Conservation (phyloP, 2,797 vertebrate genomes). For the Bovichtus variegatus region DNA sequence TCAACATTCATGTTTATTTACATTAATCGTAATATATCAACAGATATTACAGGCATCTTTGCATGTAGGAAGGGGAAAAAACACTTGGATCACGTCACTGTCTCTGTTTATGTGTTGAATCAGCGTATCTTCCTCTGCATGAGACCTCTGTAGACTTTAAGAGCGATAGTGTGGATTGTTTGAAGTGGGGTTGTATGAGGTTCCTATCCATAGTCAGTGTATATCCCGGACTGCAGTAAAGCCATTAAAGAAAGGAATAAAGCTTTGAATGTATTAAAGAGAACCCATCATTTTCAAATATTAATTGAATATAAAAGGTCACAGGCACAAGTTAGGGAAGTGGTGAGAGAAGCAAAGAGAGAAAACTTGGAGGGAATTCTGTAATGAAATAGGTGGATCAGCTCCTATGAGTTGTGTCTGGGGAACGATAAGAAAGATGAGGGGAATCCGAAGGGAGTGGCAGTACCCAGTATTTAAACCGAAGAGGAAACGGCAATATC, state of each 20-base stretch:
- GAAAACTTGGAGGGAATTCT: neutral
- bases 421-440: neutral
- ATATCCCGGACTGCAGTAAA: neutral
- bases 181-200: too few relatives aligned
- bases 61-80: neutral
- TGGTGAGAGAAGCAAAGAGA: neutral
- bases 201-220: too few relatives aligned
- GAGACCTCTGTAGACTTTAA: too few relatives aligned
- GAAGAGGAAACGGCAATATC: too few relatives aligned
- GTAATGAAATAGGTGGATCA: neutral
- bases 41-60: neutral
- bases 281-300: neutral
- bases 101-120: neutral
- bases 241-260: constrained; percentile 1
- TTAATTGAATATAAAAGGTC: neutral
- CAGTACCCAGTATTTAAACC: too few relatives aligned
- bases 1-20: neutral
- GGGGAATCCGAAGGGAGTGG: too few relatives aligned
- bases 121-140: too few relatives aligned
- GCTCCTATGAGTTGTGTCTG: neutral
- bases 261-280: neutral
- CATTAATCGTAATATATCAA: neutral
- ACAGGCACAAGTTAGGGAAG: neutral
- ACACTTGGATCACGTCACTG: neutral
- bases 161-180: too few relatives aligned